These are phyloP conservation scores for Paracanthobrama guichenoti DNA, from an alignment of 2,113 vertebrate species.

Conservation along the genomic window DNA sequence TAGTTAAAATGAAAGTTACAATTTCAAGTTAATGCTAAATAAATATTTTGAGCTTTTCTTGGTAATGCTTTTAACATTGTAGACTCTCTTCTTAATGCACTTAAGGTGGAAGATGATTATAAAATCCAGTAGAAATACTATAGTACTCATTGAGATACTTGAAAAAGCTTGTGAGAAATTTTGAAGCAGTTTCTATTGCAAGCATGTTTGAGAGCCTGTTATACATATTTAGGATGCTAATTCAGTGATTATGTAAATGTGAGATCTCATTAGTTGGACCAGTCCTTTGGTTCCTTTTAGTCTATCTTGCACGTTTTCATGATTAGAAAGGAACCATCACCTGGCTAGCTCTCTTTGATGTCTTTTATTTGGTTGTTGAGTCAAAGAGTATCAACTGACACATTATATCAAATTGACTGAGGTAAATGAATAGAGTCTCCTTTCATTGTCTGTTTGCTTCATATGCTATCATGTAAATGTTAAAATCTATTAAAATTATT, in stretches of 20 bases:
- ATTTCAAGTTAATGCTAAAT: too few relatives aligned
- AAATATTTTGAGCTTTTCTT: too few relatives aligned
- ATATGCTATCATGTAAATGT: not conserved
- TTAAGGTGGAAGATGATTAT: not conserved
- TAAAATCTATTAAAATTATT: not conserved
- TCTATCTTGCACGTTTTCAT: not conserved
- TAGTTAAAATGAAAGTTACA: too few relatives aligned
- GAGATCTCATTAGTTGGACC: constrained; percentile 25
- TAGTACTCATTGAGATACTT: not conserved
- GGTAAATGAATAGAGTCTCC: not conserved
- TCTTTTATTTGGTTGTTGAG: not conserved
- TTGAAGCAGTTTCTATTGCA: constrained; percentile 7
- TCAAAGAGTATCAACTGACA: not conserved
- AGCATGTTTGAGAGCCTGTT: constrained; percentile 23
- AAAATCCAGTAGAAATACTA: not conserved
- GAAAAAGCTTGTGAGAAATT: not conserved
- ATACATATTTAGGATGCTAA: constrained; percentile 19
- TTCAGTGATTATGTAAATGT: constrained; percentile 30
- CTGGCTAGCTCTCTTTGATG: constrained; percentile 27
- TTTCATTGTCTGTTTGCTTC: not conserved
- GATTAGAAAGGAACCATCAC: constrained; percentile 19
- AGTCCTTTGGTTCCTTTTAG: not conserved
- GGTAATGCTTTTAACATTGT: too few relatives aligned
- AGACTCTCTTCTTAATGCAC: not conserved
- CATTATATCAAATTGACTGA: constrained; percentile 5